Base-by-base conservation (phyloP, 2,888 invertebrate genomes). In the Entomobrya multifasciata region DNA sequence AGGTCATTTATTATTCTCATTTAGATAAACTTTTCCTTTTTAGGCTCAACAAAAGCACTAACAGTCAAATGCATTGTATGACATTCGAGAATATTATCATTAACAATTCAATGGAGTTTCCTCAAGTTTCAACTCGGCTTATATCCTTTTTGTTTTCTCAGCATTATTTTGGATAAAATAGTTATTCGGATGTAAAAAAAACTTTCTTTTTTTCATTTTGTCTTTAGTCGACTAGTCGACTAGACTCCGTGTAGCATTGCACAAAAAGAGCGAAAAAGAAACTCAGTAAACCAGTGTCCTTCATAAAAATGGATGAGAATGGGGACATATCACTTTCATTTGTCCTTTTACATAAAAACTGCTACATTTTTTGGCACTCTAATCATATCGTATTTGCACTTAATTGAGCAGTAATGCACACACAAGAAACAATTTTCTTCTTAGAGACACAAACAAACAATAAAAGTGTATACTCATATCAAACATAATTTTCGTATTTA, bases 371-470 rank as follows among this genome's bases (percentile, higher is more conserved):
- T 65, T 65, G 36, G 17, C 17, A 13, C 17, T 65, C 3, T 41
- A 41, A 65, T 65, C 62, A 62, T 36, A 65, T 20, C 20, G 41
- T 30, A 62, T 65, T 36, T 41, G 41, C 65, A 41, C 65, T 20
- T 65, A 41, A 65, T 65, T 65, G 41, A 65, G 65, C 41, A 65
- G 41, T 65, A 65, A 41, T 11, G 20, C 17, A 41, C n/a, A n/a
- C n/a, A n/a, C 30, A 55, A 65, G 41, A 65, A 65, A 65, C 65
- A 65, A 65, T 65, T 41, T 65, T 41, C 41, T 65, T 65, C 17
- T 10, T 65, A 8, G 36, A 20, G 65, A 17, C 65, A 65, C 41
- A 41, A 17, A 65, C 13, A 65, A n/a, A n/a, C n/a, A n/a, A n/a
- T n/a, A n/a, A n/a, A n/a, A n/a, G n/a, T 20, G 13, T 8, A 20